phyloP scores from a whole-genome alignment of 2,797 vertebrate genomes.

The Pristis pectinata region DNA sequence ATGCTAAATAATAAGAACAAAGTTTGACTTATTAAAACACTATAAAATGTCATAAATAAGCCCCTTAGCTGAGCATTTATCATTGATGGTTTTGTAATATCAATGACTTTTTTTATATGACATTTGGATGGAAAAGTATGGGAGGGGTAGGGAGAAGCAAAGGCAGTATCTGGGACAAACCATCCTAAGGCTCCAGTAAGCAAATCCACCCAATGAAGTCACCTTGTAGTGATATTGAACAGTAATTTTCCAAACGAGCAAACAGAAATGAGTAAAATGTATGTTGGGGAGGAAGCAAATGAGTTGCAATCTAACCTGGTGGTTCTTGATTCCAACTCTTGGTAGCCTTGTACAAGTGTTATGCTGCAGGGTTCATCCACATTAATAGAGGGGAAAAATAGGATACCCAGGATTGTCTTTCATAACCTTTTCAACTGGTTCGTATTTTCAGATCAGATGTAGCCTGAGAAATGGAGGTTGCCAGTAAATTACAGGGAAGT shows the following conservation, averaged over 20 bases:
- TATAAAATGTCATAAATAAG: too few relatives aligned
- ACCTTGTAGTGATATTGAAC: background rate
- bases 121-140: background rate
- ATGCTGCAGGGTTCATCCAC: background rate
- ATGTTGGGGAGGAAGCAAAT: background rate
- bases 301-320: background rate
- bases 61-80: background rate
- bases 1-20: background rate
- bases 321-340: background rate
- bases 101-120: background rate
- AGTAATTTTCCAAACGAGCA: background rate
- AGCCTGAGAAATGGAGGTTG: background rate
- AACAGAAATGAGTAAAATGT: background rate
- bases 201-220: too few relatives aligned
- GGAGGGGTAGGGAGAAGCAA: background rate
- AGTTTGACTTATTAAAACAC: background rate
- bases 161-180: background rate
- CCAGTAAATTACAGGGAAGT: background rate
- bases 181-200: background rate
- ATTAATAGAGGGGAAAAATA: background rate
- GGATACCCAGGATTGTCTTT: background rate
- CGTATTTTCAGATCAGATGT: background rate
- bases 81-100: too few relatives aligned
- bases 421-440: background rate
- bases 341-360: background rate